Evolutionary conservation across 2,888 invertebrate genomes (phyloP), one percentile per base, ranked within the genome.

Genomic region (Yponomeuta malinellus): DNA sequence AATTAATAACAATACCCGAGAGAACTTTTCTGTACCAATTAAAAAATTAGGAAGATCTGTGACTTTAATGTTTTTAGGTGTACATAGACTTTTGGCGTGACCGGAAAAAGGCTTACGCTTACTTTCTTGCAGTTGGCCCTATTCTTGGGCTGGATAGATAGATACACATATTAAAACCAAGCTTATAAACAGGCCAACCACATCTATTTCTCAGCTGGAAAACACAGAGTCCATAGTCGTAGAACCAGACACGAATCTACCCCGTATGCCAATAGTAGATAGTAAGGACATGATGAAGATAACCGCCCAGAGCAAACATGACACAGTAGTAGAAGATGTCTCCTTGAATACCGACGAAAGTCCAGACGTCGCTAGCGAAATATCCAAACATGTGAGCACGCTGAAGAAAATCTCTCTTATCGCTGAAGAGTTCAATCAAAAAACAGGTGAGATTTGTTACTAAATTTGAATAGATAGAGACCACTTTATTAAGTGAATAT

Each of bases 381-480:
- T 92, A 52, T 78, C 85, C 1, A 89, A 83, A 74, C 84, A 91
- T 74, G 89, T 91, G 1, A 77, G 78, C 69, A 91, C 91, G 0
- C 76, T 92, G 63, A 83, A 79, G 69, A 90, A 85, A 74, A 92
- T 92, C 78, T 91, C 92, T 1, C 75, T 91, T 15, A 91, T 92
- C 71, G 91, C 91, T n/a, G 91, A 92, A 73, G 91, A 91, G 72
- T 91, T 92, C 73, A 90, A 91, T 75, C 87, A 90, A 70, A 92
- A 90, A 80, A 91, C 91, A 70, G 91, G 91, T 91, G 48, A 31
- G 69, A 29, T 59, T 31, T 52, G 1, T 33, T 33, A 33, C 33
- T 43, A 43, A 43, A 43, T 43, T 43, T 43, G 43, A 43, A 43
- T 43, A 8, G 43, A 43, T 43, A 43, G 37, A 37, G 2, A 2